phyloP scores from a whole-genome alignment of 2,888 invertebrate genomes.

The Rutpela maculata region DNA sequence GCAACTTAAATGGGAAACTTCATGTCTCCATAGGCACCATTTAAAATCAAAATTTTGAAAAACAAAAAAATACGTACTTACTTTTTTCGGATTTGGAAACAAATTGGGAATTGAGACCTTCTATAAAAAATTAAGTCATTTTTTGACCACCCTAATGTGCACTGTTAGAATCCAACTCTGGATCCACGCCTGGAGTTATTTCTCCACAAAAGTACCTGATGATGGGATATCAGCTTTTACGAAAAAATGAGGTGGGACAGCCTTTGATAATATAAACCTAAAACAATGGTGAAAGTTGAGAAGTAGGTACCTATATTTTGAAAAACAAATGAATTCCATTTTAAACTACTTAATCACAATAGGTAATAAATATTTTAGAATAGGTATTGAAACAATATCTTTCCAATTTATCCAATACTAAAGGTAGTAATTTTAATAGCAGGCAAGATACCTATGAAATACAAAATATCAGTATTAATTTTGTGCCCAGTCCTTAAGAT shows the following conservation, averaged over 20 bases:
- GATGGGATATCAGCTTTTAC: too few species aligned
- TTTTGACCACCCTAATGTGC: too few species aligned
- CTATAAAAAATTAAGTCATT: too few species aligned
- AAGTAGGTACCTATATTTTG: constrained; percentile 4
- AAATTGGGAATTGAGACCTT: too few species aligned
- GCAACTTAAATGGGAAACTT: too few species aligned
- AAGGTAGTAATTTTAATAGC: constrained; percentile 18
- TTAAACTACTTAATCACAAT: constrained; percentile 25
- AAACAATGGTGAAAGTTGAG: constrained; percentile 25
- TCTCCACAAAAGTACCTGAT: too few species aligned
- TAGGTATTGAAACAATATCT: not conserved
- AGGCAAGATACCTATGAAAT: constrained; percentile 19
- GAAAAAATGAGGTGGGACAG: not conserved
- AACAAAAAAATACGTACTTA: too few species aligned
- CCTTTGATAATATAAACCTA: not conserved
- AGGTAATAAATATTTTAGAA: constrained; percentile 10
- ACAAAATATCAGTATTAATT: constrained; percentile 34
- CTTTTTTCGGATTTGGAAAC: too few species aligned
- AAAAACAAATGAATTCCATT: constrained; percentile 17
- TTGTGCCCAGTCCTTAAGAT: constrained; percentile 28
- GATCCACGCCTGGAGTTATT: too few species aligned
- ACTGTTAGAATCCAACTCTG: too few species aligned
- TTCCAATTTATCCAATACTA: constrained; percentile 9
- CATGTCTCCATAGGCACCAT: too few species aligned
- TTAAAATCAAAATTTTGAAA: too few species aligned